Conservation (phyloP, 2,797 vertebrate genomes). For the Galaxias olidus region DNA sequence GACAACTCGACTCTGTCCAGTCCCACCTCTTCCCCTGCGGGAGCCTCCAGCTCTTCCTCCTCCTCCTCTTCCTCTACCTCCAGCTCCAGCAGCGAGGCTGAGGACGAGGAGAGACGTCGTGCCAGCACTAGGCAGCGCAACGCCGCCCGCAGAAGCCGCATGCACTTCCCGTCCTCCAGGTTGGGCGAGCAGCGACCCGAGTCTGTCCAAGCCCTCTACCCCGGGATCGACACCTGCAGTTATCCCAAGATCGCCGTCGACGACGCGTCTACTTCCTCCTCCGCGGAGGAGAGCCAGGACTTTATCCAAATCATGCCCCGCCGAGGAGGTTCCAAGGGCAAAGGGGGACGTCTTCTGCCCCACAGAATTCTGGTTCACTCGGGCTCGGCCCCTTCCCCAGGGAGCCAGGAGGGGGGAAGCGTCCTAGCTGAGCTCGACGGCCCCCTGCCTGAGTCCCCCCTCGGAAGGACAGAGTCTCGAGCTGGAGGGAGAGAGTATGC, state of each 20-base stretch:
- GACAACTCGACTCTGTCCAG: constrained; percentile 89
- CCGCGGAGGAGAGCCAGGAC: constrained; percentile 54
- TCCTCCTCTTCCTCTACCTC: constrained; percentile 85
- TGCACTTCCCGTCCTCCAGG: constrained; percentile 70
- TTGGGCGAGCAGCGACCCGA: constrained; percentile 76
- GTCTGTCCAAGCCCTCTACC: constrained; percentile 73
- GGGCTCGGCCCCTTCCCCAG: constrained; percentile 66
- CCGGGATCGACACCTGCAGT: constrained; percentile 87
- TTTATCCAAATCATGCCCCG: constrained; percentile 36
- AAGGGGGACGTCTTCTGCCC: constrained; percentile 50
- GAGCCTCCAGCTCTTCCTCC: constrained; percentile 83
- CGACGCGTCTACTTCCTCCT: constrained; percentile 84
- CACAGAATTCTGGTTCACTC: constrained; percentile 62
- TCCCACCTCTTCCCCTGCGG: constrained; percentile 81
- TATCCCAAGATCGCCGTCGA: constrained; percentile 91
- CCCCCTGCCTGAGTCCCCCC: constrained; percentile 29
- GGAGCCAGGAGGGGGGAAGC: constrained; percentile 43
- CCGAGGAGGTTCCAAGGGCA: constrained; percentile 28
- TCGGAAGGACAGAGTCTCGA: constrained; percentile 49
- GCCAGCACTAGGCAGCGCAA: constrained; percentile 84
- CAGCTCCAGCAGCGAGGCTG: constrained; percentile 86
- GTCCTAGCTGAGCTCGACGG: constrained; percentile 44
- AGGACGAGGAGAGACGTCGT: constrained; percentile 83
- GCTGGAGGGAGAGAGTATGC: constrained; percentile 12
- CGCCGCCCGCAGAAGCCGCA: constrained; percentile 82